Base-by-base conservation (phyloP, 2,888 invertebrate genomes). In the Spatulosminthurus flaviceps region DNA sequence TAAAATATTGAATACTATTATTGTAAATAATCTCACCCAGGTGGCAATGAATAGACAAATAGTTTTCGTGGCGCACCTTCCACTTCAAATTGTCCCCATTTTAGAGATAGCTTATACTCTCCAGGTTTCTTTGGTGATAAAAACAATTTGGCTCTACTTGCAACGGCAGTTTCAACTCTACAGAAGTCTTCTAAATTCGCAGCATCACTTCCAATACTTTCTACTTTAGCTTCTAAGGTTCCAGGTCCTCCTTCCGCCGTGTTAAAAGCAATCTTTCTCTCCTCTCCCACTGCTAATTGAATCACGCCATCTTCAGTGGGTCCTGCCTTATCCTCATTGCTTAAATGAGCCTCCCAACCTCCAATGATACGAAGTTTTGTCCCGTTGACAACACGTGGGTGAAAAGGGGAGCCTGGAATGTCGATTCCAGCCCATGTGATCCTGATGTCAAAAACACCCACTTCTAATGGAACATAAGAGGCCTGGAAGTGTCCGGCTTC, bases 201-300 rank as follows among this genome's bases (percentile, higher is more conserved):
- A 19, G 89, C 88, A 64, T 88, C 89, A 43, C 43, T 64, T 2
- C 78, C 78, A 1, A 82, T n/a, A 11, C 80, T 51, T 51, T 81
- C 77, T 24, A 80, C 29, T 67, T 79, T 81, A 1, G 82, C 84
- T 78, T 84, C 85, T 41, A 84, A 79, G 28, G 90, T 90, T 80
- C 97, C 97, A 1, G 97, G 96, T 0, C 97, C 98, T 0, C 96
- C 97, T 86, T 94, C 94, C 67, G 93, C 92, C 0, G 93, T 92
- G 87, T 98, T 97, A 84, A 98, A 93, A 0, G 94, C 92, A 24
- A 98, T 90, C 86, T 87, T 87, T 82, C 89, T 89, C 81, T 88
- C 88, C 85, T 90, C 89, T 7, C 88, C 88, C 34, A 89, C 87
- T 13, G 87, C 86, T 66, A 90, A 87, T 70, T 87, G 87, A 43